These are phyloP conservation scores for Spizella passerina DNA, from an alignment of 2,797 vertebrate genomes.

Conservation along the genomic window DNA sequence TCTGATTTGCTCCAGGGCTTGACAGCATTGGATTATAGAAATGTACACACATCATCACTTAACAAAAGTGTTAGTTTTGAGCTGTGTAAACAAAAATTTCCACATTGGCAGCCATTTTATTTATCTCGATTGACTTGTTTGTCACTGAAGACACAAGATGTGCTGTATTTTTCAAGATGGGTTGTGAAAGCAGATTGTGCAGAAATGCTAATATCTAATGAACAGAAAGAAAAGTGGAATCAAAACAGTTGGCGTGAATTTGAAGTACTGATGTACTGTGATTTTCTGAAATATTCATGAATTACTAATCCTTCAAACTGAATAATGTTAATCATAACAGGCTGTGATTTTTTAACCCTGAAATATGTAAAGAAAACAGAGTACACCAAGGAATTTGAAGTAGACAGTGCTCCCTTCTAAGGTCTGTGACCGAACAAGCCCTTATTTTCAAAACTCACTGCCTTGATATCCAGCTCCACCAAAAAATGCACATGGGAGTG, in stretches of 20 bases:
- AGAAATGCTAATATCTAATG: not conserved
- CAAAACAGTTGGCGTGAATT: not conserved
- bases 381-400: not conserved
- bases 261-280: not conserved
- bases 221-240: slow-evolving; percentile 23
- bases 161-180: not conserved
- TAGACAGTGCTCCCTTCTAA: not conserved
- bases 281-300: not conserved
- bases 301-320: not conserved
- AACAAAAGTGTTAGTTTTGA: slow-evolving; percentile 5
- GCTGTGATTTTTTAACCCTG: not conserved
- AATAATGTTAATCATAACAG: not conserved
- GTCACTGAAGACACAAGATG: not conserved
- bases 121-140: slow-evolving; percentile 10
- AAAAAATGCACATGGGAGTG: not conserved
- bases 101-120: not conserved
- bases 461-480: not conserved
- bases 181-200: not conserved
- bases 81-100: slow-evolving; percentile 21
- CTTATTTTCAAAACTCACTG: not conserved
- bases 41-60: slow-evolving; percentile 36
- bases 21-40: slow-evolving; percentile 6
- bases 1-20: slow-evolving; percentile 28
- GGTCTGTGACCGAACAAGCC: not conserved
- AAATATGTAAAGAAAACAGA: not conserved